These are phyloP conservation scores for Phrynocephalus vlangalii DNA, from an alignment of 2,797 vertebrate genomes.

Conservation along the genomic window DNA sequence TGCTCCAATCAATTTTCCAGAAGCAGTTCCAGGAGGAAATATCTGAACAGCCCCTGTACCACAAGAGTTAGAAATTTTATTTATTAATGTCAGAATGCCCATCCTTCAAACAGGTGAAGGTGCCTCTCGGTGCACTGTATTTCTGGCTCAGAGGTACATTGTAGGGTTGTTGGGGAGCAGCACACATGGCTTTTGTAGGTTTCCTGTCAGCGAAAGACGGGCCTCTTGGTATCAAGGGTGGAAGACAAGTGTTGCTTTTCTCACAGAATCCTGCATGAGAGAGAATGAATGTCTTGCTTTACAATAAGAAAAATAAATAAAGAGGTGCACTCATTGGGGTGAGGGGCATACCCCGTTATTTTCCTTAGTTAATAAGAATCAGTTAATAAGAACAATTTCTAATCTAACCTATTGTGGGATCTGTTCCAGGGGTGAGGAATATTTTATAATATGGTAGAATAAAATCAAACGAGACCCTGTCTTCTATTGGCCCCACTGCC, in stretches of 20 bases:
- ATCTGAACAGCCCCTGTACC: neutral
- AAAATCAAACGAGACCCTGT: too few relatives aligned
- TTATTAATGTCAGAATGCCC: neutral
- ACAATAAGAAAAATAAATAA: neutral
- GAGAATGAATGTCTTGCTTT: neutral
- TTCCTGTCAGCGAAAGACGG: neutral
- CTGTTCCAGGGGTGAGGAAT: too few relatives aligned
- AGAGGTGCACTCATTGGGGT: neutral
- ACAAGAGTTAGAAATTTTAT: neutral
- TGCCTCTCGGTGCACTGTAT: neutral
- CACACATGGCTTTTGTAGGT: too few relatives aligned
- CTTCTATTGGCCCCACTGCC: too few relatives aligned
- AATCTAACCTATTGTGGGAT: too few relatives aligned
- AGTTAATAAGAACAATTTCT: too few relatives aligned
- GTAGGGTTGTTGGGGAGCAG: neutral
- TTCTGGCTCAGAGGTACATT: neutral
- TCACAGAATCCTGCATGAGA: neutral
- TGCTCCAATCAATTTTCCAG: neutral
- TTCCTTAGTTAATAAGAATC: neutral
- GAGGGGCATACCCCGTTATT: neutral
- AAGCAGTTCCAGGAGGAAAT: neutral
- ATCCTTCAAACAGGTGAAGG: neutral
- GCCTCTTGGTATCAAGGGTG: neutral
- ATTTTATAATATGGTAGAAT: too few relatives aligned
- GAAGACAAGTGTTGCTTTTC: neutral